Evolutionary conservation across 1,140 invertebrate species (phyloP).

Genomic region (Drosophila willistoni): DNA sequence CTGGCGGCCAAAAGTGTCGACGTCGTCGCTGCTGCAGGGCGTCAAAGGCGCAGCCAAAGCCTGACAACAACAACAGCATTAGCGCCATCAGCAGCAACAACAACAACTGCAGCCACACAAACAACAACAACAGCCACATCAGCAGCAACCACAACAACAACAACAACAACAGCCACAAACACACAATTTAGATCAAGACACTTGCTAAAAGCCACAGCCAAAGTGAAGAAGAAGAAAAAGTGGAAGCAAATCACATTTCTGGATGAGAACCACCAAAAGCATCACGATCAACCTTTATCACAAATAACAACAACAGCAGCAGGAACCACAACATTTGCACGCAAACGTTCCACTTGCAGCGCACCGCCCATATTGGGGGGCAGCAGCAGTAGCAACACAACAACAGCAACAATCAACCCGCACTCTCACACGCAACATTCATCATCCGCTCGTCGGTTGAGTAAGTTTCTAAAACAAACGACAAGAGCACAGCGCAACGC

Average conservation of each 20-base stretch:
- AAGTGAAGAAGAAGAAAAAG: constrained; percentile 79
- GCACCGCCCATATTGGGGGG: constrained; percentile 59
- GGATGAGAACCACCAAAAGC: constrained; percentile 53
- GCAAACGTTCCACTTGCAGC: constrained; percentile 69
- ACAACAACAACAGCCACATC: constrained; percentile 24
- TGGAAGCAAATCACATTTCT: constrained; percentile 74
- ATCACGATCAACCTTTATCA: constrained; percentile 11
- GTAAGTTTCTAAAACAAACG: constrained; percentile 52
- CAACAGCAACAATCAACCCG: constrained; percentile 3
- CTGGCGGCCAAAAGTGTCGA: constrained; percentile 79
- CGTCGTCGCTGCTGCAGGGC: constrained; percentile 55
- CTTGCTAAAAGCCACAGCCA: constrained; percentile 71
- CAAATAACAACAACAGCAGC: constrained; percentile 9
- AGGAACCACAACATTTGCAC: constrained; percentile 21
- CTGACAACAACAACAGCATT: constrained; percentile 41
- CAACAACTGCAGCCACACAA: constrained; percentile 35
- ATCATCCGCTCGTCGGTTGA: constrained; percentile 50
- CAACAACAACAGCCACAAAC: constrained; percentile 43
- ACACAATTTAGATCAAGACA: constrained; percentile 63
- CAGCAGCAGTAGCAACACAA: constrained; percentile 17
- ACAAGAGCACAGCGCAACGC: constrained; percentile 26
- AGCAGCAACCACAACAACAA: constrained; percentile 20
- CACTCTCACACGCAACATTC: not conserved
- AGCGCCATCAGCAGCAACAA: constrained; percentile 41
- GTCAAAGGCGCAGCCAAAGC: constrained; percentile 28